Evolutionary conservation across 2,888 invertebrate genomes (phyloP), one percentile per base, ranked within the genome.

Genomic region (Baronia brevicornis): DNA sequence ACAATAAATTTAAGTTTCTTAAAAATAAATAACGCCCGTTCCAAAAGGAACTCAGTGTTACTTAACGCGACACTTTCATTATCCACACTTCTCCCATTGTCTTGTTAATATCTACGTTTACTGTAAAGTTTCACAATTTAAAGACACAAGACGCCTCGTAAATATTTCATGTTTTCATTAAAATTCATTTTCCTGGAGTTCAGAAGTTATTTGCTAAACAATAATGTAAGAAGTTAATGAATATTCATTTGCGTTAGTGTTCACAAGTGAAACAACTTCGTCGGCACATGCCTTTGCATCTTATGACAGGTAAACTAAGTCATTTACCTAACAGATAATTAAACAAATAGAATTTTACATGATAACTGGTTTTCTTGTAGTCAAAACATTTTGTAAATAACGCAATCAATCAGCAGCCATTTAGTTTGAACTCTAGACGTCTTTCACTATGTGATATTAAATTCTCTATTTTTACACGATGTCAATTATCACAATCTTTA

Each of bases 91-190:
- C 44, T 49, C 60, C 66, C 57, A 69, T 78, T 73, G 66, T 74
- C 51, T 70, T 69, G 70, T 68, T 69, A 79, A 75, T 71, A 48
- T 51, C 51, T 51, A 59, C 68, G 55, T 66, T 69, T 58, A 52
- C 59, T 58, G 65, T 58, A 51, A 59, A 59, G 70, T 75, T 75
- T 73, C 66, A 70, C 62, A 63, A 67, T 61, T 57, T 51, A 36
- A 33, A 40, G 51, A 46, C 34, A 77, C 74, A 78, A 77, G 67
- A 59, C 47, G 43, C 36, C 67, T 62, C 57, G 60, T 74, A 69
- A 74, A 78, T 80, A 77, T 75, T 74, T 72, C 55, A 71, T 71
- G 59, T 49, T 68, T 71, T 61, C 56, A 60, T 46, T 58, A 60
- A 57, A 54, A 55, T 59, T 57, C 57, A 60, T 66, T 48, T 59